Evolutionary conservation across 2,113 vertebrate species (phyloP).

Genomic region (Lanius ludovicianus): DNA sequence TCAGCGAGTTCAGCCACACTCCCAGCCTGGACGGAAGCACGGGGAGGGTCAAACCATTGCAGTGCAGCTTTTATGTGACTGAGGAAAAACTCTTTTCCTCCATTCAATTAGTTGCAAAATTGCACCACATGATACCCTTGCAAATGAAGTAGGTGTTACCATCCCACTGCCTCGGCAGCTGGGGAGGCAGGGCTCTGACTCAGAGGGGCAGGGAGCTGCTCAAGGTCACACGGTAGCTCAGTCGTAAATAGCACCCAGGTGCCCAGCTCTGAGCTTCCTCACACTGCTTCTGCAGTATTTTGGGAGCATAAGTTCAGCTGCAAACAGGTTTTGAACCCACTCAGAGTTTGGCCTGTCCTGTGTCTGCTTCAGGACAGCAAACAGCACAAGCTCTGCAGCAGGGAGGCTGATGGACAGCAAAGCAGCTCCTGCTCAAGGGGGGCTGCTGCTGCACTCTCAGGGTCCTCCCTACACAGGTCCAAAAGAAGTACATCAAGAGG

Average conservation of each 20-base stretch:
- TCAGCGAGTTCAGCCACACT: accelerated
- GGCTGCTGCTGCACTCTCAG: background rate
- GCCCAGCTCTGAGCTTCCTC: background rate
- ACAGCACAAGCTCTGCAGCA: background rate
- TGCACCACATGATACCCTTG: background rate
- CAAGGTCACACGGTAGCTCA: slow-evolving; percentile 27
- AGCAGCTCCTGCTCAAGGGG: background rate
- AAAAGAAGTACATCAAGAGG: background rate
- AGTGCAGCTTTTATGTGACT: background rate
- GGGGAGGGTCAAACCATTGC: background rate
- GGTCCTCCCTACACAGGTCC: no score
- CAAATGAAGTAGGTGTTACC: background rate
- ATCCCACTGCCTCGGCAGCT: background rate
- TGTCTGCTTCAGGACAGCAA: background rate
- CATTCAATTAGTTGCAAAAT: background rate
- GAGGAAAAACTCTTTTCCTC: background rate
- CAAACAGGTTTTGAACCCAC: background rate
- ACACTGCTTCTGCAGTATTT: background rate
- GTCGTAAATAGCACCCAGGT: slow-evolving; percentile 6
- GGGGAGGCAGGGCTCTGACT: slow-evolving; percentile 6
- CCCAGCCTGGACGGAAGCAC: background rate
- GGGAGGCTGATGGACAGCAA: background rate
- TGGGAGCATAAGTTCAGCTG: background rate
- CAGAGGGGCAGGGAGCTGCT: background rate
- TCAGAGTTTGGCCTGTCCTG: background rate